These are phyloP conservation scores for Callyntrura sp. DNA, from an alignment of 2,888 invertebrate genomes.

Conservation along the genomic window DNA sequence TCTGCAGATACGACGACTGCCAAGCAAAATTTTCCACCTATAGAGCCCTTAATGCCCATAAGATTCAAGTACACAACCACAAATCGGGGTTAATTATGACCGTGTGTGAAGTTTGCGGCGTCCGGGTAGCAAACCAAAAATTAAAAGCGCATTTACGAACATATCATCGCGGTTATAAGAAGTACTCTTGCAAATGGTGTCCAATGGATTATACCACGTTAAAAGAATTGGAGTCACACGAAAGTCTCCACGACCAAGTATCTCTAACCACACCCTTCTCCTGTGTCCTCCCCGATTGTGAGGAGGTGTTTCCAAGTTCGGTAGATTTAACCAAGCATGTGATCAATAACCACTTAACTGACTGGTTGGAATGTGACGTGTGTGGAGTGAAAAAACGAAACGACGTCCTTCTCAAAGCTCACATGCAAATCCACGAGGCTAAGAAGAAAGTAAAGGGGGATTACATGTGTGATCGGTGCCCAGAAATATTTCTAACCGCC, in stretches of 20 bases:
- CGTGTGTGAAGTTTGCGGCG: conserved; percentile 16
- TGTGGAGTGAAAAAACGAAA: conserved; percentile 41
- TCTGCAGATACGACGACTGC: not conserved
- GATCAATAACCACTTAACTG: not conserved
- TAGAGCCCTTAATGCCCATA: not conserved
- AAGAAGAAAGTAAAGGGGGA: not conserved
- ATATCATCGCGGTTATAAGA: not conserved
- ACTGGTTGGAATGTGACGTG: conserved; percentile 3
- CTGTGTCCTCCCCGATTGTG: not conserved
- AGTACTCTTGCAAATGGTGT: not conserved
- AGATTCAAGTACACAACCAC: not conserved
- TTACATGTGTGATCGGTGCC: not conserved
- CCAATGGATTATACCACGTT: not conserved
- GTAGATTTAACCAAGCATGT: conserved; percentile 21
- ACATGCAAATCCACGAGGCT: conserved; percentile 1
- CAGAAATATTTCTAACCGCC: not conserved
- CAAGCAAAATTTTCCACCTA: not conserved
- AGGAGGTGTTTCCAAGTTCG: not conserved
- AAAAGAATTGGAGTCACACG: not conserved
- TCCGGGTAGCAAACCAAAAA: not conserved
- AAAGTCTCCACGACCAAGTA: not conserved
- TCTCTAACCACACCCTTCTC: not conserved
- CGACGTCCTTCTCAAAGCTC: not conserved
- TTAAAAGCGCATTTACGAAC: not conserved
- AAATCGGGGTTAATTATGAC: not conserved